Base-by-base conservation (phyloP, 2,113 vertebrate species). In the Sprattus sprattus region DNA sequence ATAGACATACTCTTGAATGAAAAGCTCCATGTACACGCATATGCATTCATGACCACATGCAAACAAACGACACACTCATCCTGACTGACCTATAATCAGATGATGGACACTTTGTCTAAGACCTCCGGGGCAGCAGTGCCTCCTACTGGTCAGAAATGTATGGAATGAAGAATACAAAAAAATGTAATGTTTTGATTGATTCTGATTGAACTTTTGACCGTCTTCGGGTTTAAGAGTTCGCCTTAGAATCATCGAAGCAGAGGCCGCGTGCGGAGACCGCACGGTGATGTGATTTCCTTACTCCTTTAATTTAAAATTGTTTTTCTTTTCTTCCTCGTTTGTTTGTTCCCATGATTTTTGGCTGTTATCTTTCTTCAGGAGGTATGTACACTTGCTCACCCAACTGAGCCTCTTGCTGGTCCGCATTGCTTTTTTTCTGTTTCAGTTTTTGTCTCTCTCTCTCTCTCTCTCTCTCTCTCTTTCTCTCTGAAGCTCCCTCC, bases 311-410 rank as follows among this genome's bases (percentile, higher is more conserved):
- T 98, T 97, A 94, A 94, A 97, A 97, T 96, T 94, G 90, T 96
- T 94, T 96, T 90, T 96, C 94, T 96, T 96, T 96, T 96, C 96
- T 97, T 95, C 93, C 97, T 96, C 94, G 94, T 95, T 93, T 89
- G 95, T 95, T 94, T 95, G 95, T 95, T 95, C 93, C 97, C 97
- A 97, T 98, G 97, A 97, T 97, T 97, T 71, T 97, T 96, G 97
- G 97, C 97, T 97, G 96, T 97, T 96, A 95, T 97, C 96, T 97
- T 97, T 97, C 97, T 96, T 95, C 97, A 99, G 98, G 98, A 99
- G 98, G 98, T 99, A 99, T 94, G 98, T 99, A 98, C 94, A 92
- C 95, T 96, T 96, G 92, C 85, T 95, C 89, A 89, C 93, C 92
- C 93, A 91, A 92, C 18, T 60, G 52, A 91, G 89, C 92, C 92